A percentile compares a stretch with the other conserved stretches of the same genome.
Evolutionary conservation across 2,888 invertebrate genomes (phyloP).

Genomic region (Orthonevra nobilis): DNA sequence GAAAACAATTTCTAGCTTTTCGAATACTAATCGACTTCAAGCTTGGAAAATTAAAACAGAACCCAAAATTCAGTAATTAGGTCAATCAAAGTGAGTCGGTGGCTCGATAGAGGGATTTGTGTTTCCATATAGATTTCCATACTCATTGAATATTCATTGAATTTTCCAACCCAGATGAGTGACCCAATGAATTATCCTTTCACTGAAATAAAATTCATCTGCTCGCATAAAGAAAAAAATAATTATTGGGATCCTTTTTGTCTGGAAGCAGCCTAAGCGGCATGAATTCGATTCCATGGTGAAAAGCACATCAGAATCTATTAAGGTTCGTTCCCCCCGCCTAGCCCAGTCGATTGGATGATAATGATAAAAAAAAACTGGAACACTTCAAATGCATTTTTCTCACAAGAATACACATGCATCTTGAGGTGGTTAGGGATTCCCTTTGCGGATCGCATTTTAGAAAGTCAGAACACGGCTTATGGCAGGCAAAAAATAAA

Average conservation of each 20-base stretch:
- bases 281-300: background rate
- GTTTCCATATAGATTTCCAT: slow-evolving; percentile 19
- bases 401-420: too few species aligned
- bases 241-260: background rate
- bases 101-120: slow-evolving; percentile 10
- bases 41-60: slow-evolving; percentile 1
- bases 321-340: too few species aligned
- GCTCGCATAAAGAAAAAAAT: background rate
- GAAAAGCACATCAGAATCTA: slow-evolving; percentile 1
- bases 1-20: background rate
- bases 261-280: slow-evolving; percentile 1
- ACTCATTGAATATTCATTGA: slow-evolving; percentile 61
- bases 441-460: background rate
- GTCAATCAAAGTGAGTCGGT: slow-evolving; percentile 47
- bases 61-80: slow-evolving; percentile 23
- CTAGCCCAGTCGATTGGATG: background rate
- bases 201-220: background rate
- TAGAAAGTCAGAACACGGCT: slow-evolving; percentile 1
- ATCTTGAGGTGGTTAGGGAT: background rate
- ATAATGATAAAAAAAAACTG: background rate
- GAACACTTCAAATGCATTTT: slow-evolving; percentile 18
- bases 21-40: slow-evolving; percentile 21
- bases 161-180: slow-evolving; percentile 41
- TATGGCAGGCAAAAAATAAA: background rate
- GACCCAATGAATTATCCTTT: slow-evolving; percentile 33